Conservation (phyloP, 2,113 vertebrate species). For the Gymnocephalus cernua region DNA sequence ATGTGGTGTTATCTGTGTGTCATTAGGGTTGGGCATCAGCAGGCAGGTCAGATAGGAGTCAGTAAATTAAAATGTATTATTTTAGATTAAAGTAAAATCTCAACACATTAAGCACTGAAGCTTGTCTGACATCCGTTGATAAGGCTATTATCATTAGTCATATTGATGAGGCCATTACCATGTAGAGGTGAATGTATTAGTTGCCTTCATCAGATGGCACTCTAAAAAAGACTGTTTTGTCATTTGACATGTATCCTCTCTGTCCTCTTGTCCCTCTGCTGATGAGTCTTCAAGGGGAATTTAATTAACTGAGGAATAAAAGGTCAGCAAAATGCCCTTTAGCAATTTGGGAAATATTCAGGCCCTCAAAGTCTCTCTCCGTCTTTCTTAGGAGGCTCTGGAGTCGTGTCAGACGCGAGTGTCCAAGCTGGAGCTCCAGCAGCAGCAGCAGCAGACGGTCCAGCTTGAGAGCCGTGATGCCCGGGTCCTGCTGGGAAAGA, state of each 20-base stretch:
- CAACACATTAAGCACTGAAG: background rate
- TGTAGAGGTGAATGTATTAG: background rate
- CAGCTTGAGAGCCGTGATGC: constrained; percentile 94
- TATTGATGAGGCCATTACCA: background rate
- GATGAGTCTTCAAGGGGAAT: background rate
- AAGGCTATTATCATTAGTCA: too few species aligned
- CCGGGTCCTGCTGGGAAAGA: constrained; percentile 92
- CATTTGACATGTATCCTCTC: constrained; percentile 16
- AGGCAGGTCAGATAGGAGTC: background rate
- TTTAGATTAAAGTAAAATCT: background rate
- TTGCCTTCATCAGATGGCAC: background rate
- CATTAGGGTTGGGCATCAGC: background rate
- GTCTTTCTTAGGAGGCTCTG: constrained; percentile 88
- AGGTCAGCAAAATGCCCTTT: constrained; percentile 31
- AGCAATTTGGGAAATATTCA: constrained; percentile 1
- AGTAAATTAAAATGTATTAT: background rate
- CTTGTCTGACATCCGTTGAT: background rate
- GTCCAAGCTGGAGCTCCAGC: constrained; percentile 96
- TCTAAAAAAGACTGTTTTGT: background rate
- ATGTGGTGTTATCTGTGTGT: too few species aligned
- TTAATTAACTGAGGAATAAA: constrained; percentile 18
- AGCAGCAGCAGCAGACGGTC: constrained; percentile 97
- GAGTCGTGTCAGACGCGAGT: constrained; percentile 96
- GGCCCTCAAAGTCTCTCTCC: background rate
- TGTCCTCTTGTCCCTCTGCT: background rate